A percentile compares a stretch with the other conserved stretches of the same genome.
These are phyloP conservation scores for Tragelaphus strepsiceros DNA, from an alignment of 2,113 vertebrate species.

Conservation along the genomic window DNA sequence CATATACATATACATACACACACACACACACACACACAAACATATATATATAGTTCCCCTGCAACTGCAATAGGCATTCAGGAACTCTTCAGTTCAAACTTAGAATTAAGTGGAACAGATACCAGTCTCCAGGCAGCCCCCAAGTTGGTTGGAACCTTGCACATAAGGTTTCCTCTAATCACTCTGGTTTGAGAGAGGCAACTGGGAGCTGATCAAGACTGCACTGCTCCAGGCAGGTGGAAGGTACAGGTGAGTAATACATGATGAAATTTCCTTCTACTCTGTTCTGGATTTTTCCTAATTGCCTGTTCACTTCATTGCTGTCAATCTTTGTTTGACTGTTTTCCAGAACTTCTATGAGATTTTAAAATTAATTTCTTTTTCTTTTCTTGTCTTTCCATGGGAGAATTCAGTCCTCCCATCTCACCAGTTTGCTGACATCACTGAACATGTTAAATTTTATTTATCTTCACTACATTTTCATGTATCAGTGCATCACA, in stretches of 20 bases:
- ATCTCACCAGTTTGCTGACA: not conserved
- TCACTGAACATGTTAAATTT: not conserved
- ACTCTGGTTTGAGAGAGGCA: not conserved
- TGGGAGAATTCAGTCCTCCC: not conserved
- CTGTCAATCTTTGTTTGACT: not conserved
- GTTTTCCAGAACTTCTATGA: not conserved
- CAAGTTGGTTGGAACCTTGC: not conserved
- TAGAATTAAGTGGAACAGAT: not conserved
- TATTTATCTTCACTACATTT: not conserved
- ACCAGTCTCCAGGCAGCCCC: not conserved
- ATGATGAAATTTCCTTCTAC: not conserved
- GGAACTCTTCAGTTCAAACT: not conserved
- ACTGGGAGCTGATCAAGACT: not conserved
- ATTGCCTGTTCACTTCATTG: not conserved
- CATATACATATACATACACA: fast-evolving
- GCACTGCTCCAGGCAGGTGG: not conserved
- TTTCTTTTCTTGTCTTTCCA: not conserved
- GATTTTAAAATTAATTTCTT: not conserved
- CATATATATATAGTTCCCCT: not conserved
- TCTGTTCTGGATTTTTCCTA: not conserved
- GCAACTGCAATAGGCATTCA: not conserved
- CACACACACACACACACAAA: no score
- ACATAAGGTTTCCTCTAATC: not conserved
- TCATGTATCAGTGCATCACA: not conserved
- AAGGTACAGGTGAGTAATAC: not conserved